Evolutionary conservation across 2,797 vertebrate species (phyloP).

Genomic region (Coregonus sp.): DNA sequence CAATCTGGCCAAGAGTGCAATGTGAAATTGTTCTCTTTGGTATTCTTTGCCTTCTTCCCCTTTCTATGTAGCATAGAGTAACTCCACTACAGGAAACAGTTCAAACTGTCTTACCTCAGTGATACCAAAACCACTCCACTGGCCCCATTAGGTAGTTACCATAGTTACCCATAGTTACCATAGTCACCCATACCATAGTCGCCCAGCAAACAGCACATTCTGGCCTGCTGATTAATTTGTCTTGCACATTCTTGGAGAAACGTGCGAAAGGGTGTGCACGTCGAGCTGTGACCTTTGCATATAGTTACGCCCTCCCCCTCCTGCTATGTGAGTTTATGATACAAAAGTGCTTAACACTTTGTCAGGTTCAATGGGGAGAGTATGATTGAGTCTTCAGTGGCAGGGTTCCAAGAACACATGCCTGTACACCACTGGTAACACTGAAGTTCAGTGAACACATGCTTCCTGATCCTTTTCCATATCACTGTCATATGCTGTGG

Average conservation of each 20-base stretch:
- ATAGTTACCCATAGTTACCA: constrained; percentile 55
- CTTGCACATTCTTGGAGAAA: constrained; percentile 38
- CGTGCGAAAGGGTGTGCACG: constrained; percentile 37
- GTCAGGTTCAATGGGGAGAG: constrained; percentile 1
- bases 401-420: constrained; percentile 7
- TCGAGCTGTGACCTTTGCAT: constrained; percentile 9
- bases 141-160: constrained; percentile 47
- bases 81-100: constrained; percentile 37
- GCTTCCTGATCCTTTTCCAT: neutral
- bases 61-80: constrained; percentile 51
- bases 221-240: constrained; percentile 43
- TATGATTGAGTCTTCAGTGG: neutral
- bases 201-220: constrained; percentile 60
- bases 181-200: constrained; percentile 38
- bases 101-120: constrained; percentile 34
- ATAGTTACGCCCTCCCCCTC: constrained; percentile 31
- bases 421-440: neutral
- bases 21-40: constrained; percentile 22
- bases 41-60: constrained; percentile 38
- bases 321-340: constrained; percentile 37
- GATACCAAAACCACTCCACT: constrained; percentile 44
- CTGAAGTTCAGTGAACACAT: constrained; percentile 1
- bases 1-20: constrained; percentile 17
- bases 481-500: neutral
- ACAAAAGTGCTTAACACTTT: constrained; percentile 22